Evolutionary conservation across 2,113 vertebrate genomes (phyloP).

Genomic region (Hydropotes inermis): DNA sequence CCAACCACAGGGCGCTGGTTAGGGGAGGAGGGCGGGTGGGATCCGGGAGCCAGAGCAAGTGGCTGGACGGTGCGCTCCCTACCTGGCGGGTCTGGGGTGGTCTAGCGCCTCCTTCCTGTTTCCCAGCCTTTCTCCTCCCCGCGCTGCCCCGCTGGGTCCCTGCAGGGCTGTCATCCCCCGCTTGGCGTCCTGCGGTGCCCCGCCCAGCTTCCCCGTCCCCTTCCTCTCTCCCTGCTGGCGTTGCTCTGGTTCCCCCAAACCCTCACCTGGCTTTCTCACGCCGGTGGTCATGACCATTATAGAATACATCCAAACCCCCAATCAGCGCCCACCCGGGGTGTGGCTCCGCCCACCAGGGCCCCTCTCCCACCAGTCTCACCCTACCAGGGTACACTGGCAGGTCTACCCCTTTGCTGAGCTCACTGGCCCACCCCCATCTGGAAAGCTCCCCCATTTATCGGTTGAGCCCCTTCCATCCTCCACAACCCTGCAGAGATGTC

Average conservation of each 20-base stretch:
- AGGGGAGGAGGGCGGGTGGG: too few relatives aligned
- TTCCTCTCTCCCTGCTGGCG: background rate
- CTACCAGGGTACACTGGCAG: background rate
- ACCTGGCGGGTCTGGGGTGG: background rate
- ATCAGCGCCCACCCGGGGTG: rapidly evolving
- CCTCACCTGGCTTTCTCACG: too few relatives aligned
- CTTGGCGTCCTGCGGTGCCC: background rate
- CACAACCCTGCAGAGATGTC: background rate
- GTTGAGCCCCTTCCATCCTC: background rate
- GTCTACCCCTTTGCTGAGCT: background rate
- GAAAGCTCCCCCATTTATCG: too few relatives aligned
- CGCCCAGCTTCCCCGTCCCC: background rate
- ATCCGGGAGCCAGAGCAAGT: rapidly evolving
- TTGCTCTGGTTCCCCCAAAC: background rate
- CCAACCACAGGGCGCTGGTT: background rate
- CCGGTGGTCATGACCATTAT: background rate
- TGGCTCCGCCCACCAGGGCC: rapidly evolving
- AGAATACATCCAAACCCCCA: background rate
- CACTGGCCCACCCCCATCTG: background rate
- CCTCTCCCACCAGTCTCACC: background rate
- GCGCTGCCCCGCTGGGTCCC: rapidly evolving
- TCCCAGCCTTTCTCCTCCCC: too few relatives aligned
- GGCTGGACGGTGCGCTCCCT: rapidly evolving
- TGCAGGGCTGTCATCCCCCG: background rate
- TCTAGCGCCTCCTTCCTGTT: background rate